phyloP scores from a whole-genome alignment of 1,140 invertebrate species.

The Papilio aristodemus region DNA sequence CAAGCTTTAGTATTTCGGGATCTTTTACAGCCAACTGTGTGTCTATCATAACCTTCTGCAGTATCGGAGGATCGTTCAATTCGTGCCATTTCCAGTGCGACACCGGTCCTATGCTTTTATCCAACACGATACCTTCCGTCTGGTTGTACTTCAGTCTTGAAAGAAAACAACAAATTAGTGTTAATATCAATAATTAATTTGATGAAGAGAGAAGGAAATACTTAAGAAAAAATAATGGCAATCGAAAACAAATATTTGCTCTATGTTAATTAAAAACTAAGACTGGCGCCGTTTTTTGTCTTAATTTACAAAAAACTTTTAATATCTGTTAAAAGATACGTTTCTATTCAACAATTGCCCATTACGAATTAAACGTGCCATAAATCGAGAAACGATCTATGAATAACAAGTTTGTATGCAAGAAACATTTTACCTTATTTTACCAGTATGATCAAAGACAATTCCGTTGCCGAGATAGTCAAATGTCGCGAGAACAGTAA shows the following conservation, averaged over 20 bases:
- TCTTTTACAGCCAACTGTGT: slow-evolving; percentile 70
- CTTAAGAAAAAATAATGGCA: too few relatives aligned
- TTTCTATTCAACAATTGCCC: too few relatives aligned
- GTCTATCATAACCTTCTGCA: slow-evolving; percentile 75
- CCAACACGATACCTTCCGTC: slow-evolving; percentile 72
- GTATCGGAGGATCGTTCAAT: slow-evolving; percentile 70
- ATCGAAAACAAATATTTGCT: too few relatives aligned
- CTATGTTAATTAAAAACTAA: too few relatives aligned
- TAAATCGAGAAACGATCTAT: too few relatives aligned
- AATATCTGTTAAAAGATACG: too few relatives aligned
- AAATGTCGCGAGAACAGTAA: slow-evolving; percentile 64
- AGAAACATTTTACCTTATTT: slow-evolving; percentile 57
- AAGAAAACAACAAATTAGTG: slow-evolving; percentile 25
- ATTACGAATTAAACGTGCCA: too few relatives aligned
- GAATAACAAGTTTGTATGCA: too few relatives aligned
- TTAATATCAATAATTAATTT: too few relatives aligned
- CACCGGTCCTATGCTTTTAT: slow-evolving; percentile 62
- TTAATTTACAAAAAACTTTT: too few relatives aligned
- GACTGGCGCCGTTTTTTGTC: too few relatives aligned
- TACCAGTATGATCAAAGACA: slow-evolving; percentile 70
- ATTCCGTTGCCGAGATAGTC: slow-evolving; percentile 72
- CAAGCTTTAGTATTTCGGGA: slow-evolving; percentile 61
- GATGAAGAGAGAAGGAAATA: too few relatives aligned
- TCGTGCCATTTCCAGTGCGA: slow-evolving; percentile 76
- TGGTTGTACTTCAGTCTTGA: slow-evolving; percentile 74